Evolutionary conservation across 2,888 invertebrate genomes (phyloP), one percentile per base, ranked within the genome.

Genomic region (Hipparchia semele): DNA sequence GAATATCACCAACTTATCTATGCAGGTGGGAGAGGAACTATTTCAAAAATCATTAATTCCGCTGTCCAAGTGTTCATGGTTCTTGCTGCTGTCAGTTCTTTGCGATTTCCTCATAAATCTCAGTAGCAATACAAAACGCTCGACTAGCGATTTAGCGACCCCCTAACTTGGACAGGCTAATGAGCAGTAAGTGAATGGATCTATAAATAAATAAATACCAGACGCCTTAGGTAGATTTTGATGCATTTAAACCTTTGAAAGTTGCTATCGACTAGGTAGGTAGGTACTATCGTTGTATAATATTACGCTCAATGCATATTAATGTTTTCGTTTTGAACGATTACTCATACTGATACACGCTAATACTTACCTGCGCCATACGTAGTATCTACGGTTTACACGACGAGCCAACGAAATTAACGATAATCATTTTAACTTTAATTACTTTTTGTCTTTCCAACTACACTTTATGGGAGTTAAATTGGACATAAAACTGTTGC

Each of bases 401-500:
- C n/a, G 7, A 61, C 61, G n/a, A 45, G 12, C n/a, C 45, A 45
- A 61, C 45, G 61, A 45, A 45, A 67, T 56, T 54, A 58, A 70
- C 60, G 68, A 53, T 53, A 69, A 72, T 62, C 64, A 51, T 60
- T 33, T 69, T 65, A 65, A 33, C 59, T 62, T 2, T 69, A 69
- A 72, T 72, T 68, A 60, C 69, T 67, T 60, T 67, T 71, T 71
- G 71, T 71, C 54, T 60, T n/a, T 5, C 5, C 53, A 4, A 46
- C 9, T 46, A 7, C 58, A 60, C 12, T 10, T 45, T 45, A 53
- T 53, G 13, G 51, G 49, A 58, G 53, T 23, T 58, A 58, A 60
- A 67, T 13, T 54, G 13, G 51, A 33, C 13, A 61, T 61, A 45
- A 61, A 61, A 59, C 23, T 6, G 23, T 5, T 23, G 23, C 23